Evolutionary conservation across 2,797 vertebrate genomes (phyloP), one percentile per base, ranked within the genome.

Genomic region (Hylomyscus alleni): DNA sequence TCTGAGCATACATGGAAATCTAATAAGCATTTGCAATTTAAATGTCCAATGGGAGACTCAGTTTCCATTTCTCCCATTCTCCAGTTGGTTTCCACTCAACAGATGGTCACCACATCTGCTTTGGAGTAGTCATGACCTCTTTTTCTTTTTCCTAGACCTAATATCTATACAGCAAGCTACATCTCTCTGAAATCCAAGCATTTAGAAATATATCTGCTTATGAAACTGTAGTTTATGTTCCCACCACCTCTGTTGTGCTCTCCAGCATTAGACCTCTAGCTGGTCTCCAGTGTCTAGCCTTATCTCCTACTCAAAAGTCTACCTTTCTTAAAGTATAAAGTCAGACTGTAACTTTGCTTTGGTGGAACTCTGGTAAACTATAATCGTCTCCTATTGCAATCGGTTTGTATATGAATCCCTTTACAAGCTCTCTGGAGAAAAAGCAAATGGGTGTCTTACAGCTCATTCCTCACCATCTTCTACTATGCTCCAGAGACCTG

Each of bases 241-340:
- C 15, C 13, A 65, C 44, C 47, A 26, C 2, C n/a, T 15, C 6
- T 58, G 54, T 12, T 20, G 34, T 58, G 0, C 8, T 22, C 3
- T 29, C 14, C 29, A 52, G 44, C 12, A 85, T 26, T 13, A 85
- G 86, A n/a, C 4, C 11, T 17, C 15, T 22, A 22, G 44, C 9
- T 31, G 26, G 14, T 80, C 40, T 82, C 58, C n/a, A 56, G 60
- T 40, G 20, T 65, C 37, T 26, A 50, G 78, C 82, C 78, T 73
- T 84, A 40, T 29, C 60, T 37, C 62, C 20, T 77, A 65, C 4
- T 50, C 20, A 84, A 56, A 89, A 76, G 26, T 65, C 54, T 44
- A 37, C 52, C 69, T 60, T 94, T 81, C 65, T 89, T 52, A 85
- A 75, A 95, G 44, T 31, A 85, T 80, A 89, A 52, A 91, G 44